These are phyloP conservation scores for Stenotaenia linearis DNA, from an alignment of 2,888 invertebrate species.

Conservation along the genomic window DNA sequence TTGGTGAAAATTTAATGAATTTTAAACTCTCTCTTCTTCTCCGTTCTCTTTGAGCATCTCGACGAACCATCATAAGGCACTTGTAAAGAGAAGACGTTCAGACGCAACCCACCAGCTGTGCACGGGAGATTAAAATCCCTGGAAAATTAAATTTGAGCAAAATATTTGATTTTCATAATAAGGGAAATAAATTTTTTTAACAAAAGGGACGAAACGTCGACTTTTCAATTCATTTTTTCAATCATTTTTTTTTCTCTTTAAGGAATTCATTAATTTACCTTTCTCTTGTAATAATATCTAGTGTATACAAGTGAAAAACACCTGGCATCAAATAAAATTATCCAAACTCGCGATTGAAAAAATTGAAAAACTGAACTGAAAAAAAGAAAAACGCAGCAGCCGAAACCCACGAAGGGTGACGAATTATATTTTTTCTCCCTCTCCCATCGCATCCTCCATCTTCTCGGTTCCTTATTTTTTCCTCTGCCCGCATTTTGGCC, in stretches of 20 bases:
- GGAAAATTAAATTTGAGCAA: constrained; percentile 20
- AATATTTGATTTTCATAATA: constrained; percentile 20
- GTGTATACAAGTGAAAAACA: too few relatives aligned
- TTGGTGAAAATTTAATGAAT: constrained; percentile 26
- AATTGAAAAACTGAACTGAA: neutral
- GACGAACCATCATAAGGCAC: neutral
- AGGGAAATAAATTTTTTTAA: neutral
- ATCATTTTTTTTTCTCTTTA: neutral
- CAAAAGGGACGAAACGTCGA: neutral
- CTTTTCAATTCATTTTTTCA: neutral
- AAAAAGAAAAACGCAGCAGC: neutral
- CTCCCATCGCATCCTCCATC: neutral
- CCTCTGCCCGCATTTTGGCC: neutral
- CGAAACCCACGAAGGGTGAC: neutral
- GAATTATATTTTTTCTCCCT: neutral
- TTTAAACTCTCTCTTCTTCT: neutral
- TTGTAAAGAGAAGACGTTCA: neutral
- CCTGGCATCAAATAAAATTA: neutral
- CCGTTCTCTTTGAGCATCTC: neutral
- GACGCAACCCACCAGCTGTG: constrained; percentile 24
- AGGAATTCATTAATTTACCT: too few relatives aligned
- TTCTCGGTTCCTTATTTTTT: neutral
- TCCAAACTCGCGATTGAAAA: too few relatives aligned
- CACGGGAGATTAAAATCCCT: constrained; percentile 14
- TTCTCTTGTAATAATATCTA: too few relatives aligned